Conservation (phyloP, 2,113 vertebrate genomes). For the Cottus gobio region DNA sequence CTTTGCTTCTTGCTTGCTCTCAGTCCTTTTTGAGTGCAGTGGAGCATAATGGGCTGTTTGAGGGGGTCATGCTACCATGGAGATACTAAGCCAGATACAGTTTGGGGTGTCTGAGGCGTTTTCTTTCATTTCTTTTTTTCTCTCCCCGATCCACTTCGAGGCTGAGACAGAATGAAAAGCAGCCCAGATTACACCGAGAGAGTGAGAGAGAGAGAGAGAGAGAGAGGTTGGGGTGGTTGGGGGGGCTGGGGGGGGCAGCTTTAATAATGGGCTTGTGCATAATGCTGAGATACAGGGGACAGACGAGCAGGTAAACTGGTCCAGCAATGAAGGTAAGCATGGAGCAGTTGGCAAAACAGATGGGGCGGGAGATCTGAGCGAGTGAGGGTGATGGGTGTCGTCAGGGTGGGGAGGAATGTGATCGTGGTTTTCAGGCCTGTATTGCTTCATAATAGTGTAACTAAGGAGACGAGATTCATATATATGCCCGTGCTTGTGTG, state of each 20-base stretch:
- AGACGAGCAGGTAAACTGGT: constrained; percentile 51
- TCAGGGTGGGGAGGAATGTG: constrained; percentile 70
- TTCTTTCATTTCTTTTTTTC: constrained; percentile 52
- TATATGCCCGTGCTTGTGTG: constrained; percentile 63
- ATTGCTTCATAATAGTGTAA: constrained; percentile 78
- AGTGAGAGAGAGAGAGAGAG: constrained; percentile 23
- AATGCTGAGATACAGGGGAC: constrained; percentile 46
- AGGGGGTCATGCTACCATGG: constrained; percentile 77
- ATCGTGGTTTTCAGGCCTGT: constrained; percentile 69
- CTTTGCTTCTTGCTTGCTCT: constrained; percentile 46
- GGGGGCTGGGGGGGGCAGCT: constrained; percentile 26
- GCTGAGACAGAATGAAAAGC: constrained; percentile 62
- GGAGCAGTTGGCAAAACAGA: constrained; percentile 71
- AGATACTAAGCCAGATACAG: constrained; percentile 75
- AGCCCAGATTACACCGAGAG: constrained; percentile 25
- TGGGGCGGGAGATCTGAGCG: constrained; percentile 52
- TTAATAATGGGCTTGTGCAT: constrained; percentile 46
- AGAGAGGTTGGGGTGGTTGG: neutral
- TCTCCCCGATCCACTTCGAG: constrained; percentile 53
- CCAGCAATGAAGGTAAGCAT: constrained; percentile 64
- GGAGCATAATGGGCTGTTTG: constrained; percentile 74
- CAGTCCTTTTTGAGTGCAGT: constrained; percentile 73
- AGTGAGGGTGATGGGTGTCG: constrained; percentile 58
- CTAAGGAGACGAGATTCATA: constrained; percentile 70
- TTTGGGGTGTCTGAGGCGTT: constrained; percentile 64